These are phyloP conservation scores for Dinoponera quadriceps DNA, from an alignment of 1,140 invertebrate genomes.

Conservation along the genomic window DNA sequence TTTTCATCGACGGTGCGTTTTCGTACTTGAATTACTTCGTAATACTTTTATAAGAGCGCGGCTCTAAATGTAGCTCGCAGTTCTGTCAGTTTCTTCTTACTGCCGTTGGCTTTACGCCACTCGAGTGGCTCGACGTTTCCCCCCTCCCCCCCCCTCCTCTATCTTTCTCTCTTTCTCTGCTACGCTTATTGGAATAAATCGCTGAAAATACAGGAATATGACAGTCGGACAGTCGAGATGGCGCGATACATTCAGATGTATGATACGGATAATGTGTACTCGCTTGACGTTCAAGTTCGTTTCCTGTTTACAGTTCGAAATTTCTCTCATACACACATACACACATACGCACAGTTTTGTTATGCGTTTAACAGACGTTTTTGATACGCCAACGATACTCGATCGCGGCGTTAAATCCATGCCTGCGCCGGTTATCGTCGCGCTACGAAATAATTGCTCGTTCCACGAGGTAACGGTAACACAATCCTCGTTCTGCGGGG, in stretches of 20 bases:
- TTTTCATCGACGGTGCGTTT: conserved; percentile 42
- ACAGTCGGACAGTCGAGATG: conserved; percentile 15
- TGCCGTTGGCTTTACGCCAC: conserved; percentile 45
- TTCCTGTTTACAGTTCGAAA: background rate
- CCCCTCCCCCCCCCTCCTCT: too few relatives aligned
- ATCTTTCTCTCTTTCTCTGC: background rate
- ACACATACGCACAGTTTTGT: conserved; percentile 1
- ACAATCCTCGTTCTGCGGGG: conserved; percentile 26
- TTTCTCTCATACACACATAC: too few relatives aligned
- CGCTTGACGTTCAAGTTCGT: background rate
- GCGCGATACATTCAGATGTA: background rate
- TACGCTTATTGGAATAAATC: conserved; percentile 21
- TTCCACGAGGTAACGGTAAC: conserved; percentile 62
- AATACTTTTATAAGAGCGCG: conserved; percentile 31
- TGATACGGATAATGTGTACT: conserved; percentile 25
- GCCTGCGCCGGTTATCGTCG: conserved; percentile 24
- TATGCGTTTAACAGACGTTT: background rate
- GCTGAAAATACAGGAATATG: conserved; percentile 27
- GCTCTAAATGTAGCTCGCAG: conserved; percentile 40
- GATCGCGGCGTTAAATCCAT: background rate
- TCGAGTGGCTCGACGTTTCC: conserved; percentile 20
- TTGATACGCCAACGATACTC: background rate
- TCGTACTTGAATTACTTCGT: conserved; percentile 40
- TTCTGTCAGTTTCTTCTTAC: conserved; percentile 57
- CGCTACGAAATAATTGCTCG: conserved; percentile 42